Percentiles rank a stretch among this genome's conserved stretches.
phyloP scores from a whole-genome alignment of 1,140 invertebrate species.

The Drosophila miranda region DNA sequence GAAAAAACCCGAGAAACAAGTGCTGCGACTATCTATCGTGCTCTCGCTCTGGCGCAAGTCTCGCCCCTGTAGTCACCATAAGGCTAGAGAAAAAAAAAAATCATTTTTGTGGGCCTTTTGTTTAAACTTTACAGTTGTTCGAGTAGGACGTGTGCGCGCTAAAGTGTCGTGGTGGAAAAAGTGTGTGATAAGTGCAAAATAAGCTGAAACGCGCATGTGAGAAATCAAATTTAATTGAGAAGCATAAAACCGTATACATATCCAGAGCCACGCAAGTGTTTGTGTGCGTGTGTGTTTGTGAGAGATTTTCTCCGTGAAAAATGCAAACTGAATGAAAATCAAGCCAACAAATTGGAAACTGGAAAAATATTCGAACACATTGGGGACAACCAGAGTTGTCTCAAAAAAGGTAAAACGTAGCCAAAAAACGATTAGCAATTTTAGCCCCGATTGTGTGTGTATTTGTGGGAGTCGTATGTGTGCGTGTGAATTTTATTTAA shows the following conservation, averaged over 20 bases:
- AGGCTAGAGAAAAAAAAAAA: too few species aligned
- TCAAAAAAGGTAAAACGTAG: conserved; percentile 58
- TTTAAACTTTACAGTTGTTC: too few species aligned
- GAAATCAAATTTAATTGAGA: conserved; percentile 71
- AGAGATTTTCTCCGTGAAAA: conserved; percentile 25
- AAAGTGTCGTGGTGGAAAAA: conserved; percentile 26
- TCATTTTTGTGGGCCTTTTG: background rate
- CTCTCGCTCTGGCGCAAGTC: conserved; percentile 24
- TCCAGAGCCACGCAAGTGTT: conserved; percentile 24
- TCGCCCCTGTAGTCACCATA: conserved; percentile 2
- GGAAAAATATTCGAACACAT: conserved; percentile 37
- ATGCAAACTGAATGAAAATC: conserved; percentile 69
- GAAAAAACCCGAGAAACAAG: conserved; percentile 27
- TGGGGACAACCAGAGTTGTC: conserved; percentile 45
- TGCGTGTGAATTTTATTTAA: conserved; percentile 62
- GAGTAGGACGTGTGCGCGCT: conserved; percentile 14
- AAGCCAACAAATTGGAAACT: conserved; percentile 47
- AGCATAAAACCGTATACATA: conserved; percentile 62
- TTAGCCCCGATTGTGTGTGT: conserved; percentile 20
- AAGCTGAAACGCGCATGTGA: conserved; percentile 69
- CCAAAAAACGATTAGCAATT: conserved; percentile 43
- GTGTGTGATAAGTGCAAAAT: conserved; percentile 66
- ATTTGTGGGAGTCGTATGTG: conserved; percentile 18
- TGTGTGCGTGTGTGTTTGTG: conserved; percentile 34
- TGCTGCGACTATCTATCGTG: conserved; percentile 19